phyloP scores from a whole-genome alignment of 2,797 vertebrate species.

The Mus caroli region DNA sequence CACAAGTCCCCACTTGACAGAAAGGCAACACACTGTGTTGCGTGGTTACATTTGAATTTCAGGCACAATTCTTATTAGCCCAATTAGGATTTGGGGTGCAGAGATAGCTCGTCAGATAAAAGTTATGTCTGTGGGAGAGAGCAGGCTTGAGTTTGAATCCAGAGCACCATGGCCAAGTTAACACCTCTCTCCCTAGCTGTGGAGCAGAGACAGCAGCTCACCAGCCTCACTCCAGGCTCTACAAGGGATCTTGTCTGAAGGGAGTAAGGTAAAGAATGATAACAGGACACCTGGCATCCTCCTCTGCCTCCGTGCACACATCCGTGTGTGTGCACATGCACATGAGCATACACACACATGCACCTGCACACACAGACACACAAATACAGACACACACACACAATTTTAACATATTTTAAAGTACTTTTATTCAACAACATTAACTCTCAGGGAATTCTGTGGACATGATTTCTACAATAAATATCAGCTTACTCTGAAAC shows the following conservation, averaged over 20 bases:
- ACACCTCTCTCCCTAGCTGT: not conserved
- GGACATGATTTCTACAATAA: not conserved
- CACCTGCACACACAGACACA: not conserved
- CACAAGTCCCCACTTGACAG: not conserved
- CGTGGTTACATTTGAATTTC: slow-evolving; percentile 40
- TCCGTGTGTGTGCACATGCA: no score
- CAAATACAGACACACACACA: not conserved
- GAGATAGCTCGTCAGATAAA: not conserved
- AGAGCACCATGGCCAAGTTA: no score
- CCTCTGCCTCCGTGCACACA: not conserved
- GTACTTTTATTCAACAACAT: slow-evolving; percentile 40
- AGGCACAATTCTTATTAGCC: slow-evolving; percentile 33
- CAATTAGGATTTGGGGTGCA: not conserved
- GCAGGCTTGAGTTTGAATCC: not conserved
- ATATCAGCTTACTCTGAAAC: slow-evolving; percentile 13
- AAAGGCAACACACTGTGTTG: not conserved
- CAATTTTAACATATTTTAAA: not conserved
- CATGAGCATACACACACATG: not conserved
- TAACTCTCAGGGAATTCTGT: slow-evolving; percentile 32
- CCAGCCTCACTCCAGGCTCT: not conserved
- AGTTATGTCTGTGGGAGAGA: not conserved
- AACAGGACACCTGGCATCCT: not conserved
- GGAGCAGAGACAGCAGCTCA: not conserved
- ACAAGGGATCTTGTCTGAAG: not conserved
- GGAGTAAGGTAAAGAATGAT: no score